A percentile compares a stretch with the other conserved stretches of the same genome.
Evolutionary conservation across 1,140 invertebrate species (phyloP).

Genomic region (Heliothis subflexa): DNA sequence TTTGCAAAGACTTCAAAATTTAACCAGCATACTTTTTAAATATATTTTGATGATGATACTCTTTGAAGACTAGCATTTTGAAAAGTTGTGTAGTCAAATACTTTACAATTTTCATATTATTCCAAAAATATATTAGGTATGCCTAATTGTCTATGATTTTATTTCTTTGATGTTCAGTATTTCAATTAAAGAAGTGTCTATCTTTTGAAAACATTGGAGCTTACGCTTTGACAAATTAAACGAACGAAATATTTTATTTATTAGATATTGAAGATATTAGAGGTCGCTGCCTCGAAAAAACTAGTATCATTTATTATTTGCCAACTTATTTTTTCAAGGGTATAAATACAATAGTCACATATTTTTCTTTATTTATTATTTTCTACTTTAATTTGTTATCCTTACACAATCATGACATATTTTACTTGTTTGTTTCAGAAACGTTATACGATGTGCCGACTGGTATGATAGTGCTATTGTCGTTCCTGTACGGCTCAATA

Average conservation of each 20-base stretch:
- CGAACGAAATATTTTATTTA: not conserved
- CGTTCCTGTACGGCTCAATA: conserved; percentile 93
- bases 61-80: not conserved
- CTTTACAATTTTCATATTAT: not conserved
- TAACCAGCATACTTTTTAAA: not conserved
- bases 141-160: conserved; percentile 8
- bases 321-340: not conserved
- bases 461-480: conserved; percentile 90
- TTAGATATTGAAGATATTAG: not conserved
- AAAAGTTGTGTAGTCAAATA: not conserved
- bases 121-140: not conserved
- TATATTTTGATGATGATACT: conserved; percentile 13
- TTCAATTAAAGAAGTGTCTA: not conserved
- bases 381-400: not conserved
- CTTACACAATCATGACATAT: not conserved
- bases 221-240: not conserved
- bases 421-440: conserved; percentile 68
- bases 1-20: conserved; percentile 1
- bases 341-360: not conserved
- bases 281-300: not conserved
- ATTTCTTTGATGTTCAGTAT: conserved; percentile 18
- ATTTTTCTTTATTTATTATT: not conserved
- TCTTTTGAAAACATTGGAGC: conserved; percentile 5
- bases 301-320: not conserved
- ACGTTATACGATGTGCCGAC: conserved; percentile 91